Conservation (phyloP, 2,797 vertebrate species). For the Syndactyla subalaris region DNA sequence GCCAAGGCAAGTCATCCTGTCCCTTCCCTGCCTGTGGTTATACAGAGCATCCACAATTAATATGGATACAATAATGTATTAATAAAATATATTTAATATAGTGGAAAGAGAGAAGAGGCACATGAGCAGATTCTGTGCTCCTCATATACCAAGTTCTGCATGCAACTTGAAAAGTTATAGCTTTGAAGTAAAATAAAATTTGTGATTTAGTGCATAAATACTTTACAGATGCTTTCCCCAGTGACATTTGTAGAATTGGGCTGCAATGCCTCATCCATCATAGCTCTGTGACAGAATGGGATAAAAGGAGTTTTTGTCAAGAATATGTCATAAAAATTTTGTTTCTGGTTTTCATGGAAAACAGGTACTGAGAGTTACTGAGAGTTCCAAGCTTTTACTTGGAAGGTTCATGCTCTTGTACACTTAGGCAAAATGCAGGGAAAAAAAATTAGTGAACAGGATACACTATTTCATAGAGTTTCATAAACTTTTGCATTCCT, state of each 20-base stretch:
- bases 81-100: background rate
- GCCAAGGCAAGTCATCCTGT: background rate
- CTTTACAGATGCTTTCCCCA: background rate
- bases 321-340: background rate
- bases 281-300: background rate
- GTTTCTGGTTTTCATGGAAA: background rate
- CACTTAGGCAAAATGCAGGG: background rate
- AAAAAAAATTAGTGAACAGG: background rate
- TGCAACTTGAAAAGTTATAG: background rate
- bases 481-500: background rate
- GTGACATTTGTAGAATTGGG: background rate
- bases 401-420: background rate
- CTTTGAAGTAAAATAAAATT: background rate
- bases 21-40: background rate
- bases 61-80: background rate
- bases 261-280: background rate
- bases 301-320: background rate
- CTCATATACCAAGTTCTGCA: background rate
- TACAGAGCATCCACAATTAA: background rate
- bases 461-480: background rate
- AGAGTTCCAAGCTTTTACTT: background rate
- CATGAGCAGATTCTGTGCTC: background rate
- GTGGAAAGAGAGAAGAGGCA: background rate
- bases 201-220: background rate
- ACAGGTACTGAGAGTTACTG: background rate